A percentile compares a stretch with the other conserved stretches of the same genome.
Evolutionary conservation across 2,888 invertebrate genomes (phyloP).

Genomic region (Noctua janthina): DNA sequence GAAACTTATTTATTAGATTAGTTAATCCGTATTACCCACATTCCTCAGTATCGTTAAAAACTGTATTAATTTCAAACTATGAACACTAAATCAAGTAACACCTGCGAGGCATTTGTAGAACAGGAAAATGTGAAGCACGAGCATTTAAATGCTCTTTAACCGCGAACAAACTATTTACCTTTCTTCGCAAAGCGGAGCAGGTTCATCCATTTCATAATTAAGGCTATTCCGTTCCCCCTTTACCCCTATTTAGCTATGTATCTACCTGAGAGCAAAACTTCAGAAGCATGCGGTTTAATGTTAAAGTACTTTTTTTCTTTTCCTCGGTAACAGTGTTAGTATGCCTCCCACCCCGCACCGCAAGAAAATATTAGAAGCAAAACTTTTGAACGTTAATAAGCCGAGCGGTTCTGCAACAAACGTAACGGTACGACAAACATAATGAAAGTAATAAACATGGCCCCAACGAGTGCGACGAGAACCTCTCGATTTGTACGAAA

Average conservation of each 20-base stretch:
- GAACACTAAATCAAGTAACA: not conserved
- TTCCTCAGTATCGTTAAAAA: not conserved
- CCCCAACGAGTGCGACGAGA: constrained; percentile 32
- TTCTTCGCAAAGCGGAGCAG: constrained; percentile 43
- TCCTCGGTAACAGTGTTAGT: constrained; percentile 43
- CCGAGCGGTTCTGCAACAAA: constrained; percentile 22
- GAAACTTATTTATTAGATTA: not conserved
- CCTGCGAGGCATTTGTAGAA: constrained; percentile 6
- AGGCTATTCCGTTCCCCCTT: constrained; percentile 66
- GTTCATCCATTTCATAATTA: constrained; percentile 75
- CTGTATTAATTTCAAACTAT: constrained; percentile 2
- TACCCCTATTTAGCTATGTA: constrained; percentile 67
- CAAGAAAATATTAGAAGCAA: constrained; percentile 47
- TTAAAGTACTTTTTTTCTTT: constrained; percentile 68
- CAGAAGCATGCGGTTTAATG: constrained; percentile 66
- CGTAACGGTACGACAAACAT: constrained; percentile 31
- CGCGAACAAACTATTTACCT: constrained; percentile 44
- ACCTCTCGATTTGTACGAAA: constrained; percentile 43
- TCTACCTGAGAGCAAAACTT: constrained; percentile 52
- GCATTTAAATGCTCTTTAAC: constrained; percentile 33
- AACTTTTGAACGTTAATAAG: constrained; percentile 57
- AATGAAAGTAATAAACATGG: constrained; percentile 43
- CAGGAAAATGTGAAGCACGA: constrained; percentile 1
- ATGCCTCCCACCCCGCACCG: constrained; percentile 3
- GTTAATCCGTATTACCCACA: not conserved